Evolutionary conservation across 2,888 invertebrate species (phyloP), one percentile per base, ranked within the genome.

Genomic region (Drosophila mimica): DNA sequence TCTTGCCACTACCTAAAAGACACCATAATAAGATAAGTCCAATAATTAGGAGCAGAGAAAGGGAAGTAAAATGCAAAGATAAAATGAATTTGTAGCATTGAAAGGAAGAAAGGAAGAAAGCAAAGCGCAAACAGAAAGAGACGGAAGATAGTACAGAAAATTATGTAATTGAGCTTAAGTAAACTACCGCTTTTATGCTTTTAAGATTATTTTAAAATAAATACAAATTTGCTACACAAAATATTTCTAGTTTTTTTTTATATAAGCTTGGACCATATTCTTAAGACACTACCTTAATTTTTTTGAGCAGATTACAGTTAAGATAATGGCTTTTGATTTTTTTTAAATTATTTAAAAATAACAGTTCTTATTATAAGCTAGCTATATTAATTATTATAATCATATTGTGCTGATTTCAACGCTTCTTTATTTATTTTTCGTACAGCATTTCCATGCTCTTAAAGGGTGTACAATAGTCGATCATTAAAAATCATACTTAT

Each of bases 401-500:
- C 8, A 38, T 8, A 3, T 3, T 38, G 3, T 17, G 17, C 38
- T 1, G 8, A 4, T 8, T 4, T 40, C 2, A 11, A 43, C n/a
- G 5, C n/a, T 43, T 9, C 11, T 20, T 43, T 20, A 20, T n/a
- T n/a, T 5, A 6, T 1, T 0, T 20, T 6, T 1, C 3, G 11
- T 6, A 5, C 2, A 20, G 13, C 20, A 7, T 0, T 46, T 25
- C 0, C 25, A 4, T 25, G 4, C 25, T 15, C 5, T 8, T 20
- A 17, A 5, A 78, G 70, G 66, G 58, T 67, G 70, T 79, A n/a
- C 1, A 3, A 0, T n/a, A 33, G 46, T 74, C 63, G 31, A 48
- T 36, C 63, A 48, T 11, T 25, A 25, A 20, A 3, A 5, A 8
- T 15, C 31, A 15, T 28, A 20, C 17, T 36, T 13, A 7, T 9